A percentile compares a stretch with the other conserved stretches of the same genome.
Evolutionary conservation across 2,113 vertebrate species (phyloP).

Genomic region (Vulpes vulpes): DNA sequence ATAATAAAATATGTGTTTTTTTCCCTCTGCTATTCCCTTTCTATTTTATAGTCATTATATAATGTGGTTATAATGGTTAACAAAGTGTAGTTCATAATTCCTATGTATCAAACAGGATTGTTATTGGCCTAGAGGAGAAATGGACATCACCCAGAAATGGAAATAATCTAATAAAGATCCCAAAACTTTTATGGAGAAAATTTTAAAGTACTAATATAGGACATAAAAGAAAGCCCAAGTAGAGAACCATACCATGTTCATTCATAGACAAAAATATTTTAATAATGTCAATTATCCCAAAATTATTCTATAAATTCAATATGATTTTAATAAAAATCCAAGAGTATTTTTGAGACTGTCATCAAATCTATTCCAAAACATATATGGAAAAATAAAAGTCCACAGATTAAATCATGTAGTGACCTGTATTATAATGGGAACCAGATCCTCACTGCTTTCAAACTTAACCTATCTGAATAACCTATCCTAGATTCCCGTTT

Average conservation of each 20-base stretch:
- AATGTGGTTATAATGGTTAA: slow-evolving; percentile 21
- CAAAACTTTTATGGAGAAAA: slow-evolving; percentile 7
- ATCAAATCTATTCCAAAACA: slow-evolving; percentile 50
- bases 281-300: background rate
- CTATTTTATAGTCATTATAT: slow-evolving; percentile 40
- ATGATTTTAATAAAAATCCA: slow-evolving; percentile 46
- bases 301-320: slow-evolving; percentile 13
- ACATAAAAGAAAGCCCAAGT: slow-evolving; percentile 8
- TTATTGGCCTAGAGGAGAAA: background rate
- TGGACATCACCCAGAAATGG: background rate
- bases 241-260: background rate
- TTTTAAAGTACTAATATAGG: background rate
- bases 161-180: slow-evolving; percentile 45
- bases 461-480: background rate
- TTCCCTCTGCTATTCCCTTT: background rate
- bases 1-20: background rate
- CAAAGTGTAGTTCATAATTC: slow-evolving; percentile 40
- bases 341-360: slow-evolving; percentile 23
- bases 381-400: slow-evolving; percentile 36
- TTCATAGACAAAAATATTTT: background rate
- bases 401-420: slow-evolving; percentile 35
- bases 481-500: background rate
- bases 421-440: slow-evolving; percentile 15
- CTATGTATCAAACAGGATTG: background rate
- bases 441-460: slow-evolving; percentile 42